Evolutionary conservation across 1,140 invertebrate genomes (phyloP), one percentile per base, ranked within the genome.

Genomic region (Monomorium pharaonis): DNA sequence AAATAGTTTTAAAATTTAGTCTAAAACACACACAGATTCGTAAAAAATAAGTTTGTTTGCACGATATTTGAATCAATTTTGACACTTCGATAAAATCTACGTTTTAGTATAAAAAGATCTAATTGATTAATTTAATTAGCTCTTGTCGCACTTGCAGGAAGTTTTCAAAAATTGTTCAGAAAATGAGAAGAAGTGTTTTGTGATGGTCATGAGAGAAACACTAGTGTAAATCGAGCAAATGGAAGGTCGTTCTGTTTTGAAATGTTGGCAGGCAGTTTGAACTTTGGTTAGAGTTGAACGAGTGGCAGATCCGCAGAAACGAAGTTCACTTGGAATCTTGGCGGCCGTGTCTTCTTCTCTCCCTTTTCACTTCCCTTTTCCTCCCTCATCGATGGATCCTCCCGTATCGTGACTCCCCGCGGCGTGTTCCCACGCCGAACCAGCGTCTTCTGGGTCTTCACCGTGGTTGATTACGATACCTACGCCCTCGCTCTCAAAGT

Each of bases 371-470:
- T 87, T 80, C 86, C 76, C 84, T 72, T 72, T 75, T 56, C 14
- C 85, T 88, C 70, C 21, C 42, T 58, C 51, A 51, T 54, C 74
- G 81, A 78, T 49, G 86, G n/a, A 89, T 90, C 85, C 87, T 86
- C 90, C 86, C 44, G 60, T 44, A 33, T 85, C 83, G 63, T 93
- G 93, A 94, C 92, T 93, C 93, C 92, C 91, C 80, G 90, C 86
- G 87, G 91, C 85, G 91, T 89, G 90, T 94, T 94, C 93, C 94
- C 93, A 94, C 93, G 93, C 77, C 88, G 86, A 92, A 89, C 91
- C 51, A 86, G 83, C 90, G 92, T 93, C 93, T 93, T 86, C 89
- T 87, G 80, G 88, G 88, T 90, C 76, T 86, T 89, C 91, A 30
- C 65, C 88, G 91, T 88, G 89, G 91, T 89, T 93, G 92, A 93